Evolutionary conservation across 2,888 invertebrate species (phyloP), one percentile per base, ranked within the genome.

Genomic region (Rugalucina vietnamica): DNA sequence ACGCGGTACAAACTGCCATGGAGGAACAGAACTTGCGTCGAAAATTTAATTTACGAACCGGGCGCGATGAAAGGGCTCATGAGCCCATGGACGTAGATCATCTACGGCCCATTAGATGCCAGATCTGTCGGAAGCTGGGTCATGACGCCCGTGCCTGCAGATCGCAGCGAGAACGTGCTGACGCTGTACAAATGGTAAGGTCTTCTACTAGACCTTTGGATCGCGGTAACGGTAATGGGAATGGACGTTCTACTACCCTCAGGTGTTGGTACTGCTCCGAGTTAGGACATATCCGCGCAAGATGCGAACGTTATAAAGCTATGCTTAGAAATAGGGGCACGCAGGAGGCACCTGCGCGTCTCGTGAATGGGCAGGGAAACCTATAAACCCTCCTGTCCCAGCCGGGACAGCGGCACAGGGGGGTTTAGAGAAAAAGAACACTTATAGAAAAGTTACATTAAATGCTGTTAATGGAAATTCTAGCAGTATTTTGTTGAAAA

Each of bases 61-160:
- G 70, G 70, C 70, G 37, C 29, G 70, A 36, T 5, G 37, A 39
- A 4, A n/a, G 18, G 24, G 60, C 4, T 5, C 29, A 54, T 12
- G 34, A 70, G n/a, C 36, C 70, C 36, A 70, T 70, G 70, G 4
- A 70, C 27, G 70, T 70, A 4, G 70, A 70, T 39, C 37, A 70
- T 1, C 24, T 29, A 5, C 70, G 70, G 14, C 70, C 70, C 24
- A 36, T 3, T 10, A 8, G 36, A n/a, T 70, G 70, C 24, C 39
- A 37, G n/a, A 8, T 36, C 2, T 36, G 70, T 36, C n/a, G 37
- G 3, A n/a, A 29, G 1, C 4, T 39, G 24, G 70, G 70, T 5
- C 70, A 70, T 39, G 37, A 37, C 2, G 70, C 70, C 5, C 70
- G 37, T 2, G 39, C 3, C 10, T 70, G 70, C 70, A 34, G 34